phyloP scores from a whole-genome alignment of 2,888 invertebrate species.

The Rutpela maculata region DNA sequence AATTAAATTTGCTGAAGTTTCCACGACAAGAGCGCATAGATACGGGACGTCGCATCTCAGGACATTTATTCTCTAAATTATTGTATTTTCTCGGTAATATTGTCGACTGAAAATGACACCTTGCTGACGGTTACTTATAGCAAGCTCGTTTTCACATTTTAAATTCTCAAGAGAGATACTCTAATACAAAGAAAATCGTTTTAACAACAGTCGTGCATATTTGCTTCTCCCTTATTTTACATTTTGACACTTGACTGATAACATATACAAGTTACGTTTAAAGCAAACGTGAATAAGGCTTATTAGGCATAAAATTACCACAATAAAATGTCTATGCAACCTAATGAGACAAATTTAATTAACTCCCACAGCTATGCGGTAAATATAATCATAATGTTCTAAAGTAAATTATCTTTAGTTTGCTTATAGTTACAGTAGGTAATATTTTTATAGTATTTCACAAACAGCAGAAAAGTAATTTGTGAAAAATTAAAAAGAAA shows the following conservation, averaged over 20 bases:
- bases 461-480: too few species aligned
- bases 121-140: constrained; percentile 36
- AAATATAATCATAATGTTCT: not conserved
- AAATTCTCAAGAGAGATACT: constrained; percentile 16
- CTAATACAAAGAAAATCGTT: constrained; percentile 16
- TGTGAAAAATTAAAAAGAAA: too few species aligned
- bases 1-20: constrained; percentile 54
- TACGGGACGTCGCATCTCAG: constrained; percentile 29
- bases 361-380: not conserved
- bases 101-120: constrained; percentile 39
- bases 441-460: too few species aligned
- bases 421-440: too few species aligned
- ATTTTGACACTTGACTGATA: not conserved
- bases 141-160: not conserved
- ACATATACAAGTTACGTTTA: not conserved
- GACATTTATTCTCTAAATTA: constrained; percentile 42
- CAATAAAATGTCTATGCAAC: too few species aligned
- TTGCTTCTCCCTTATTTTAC: not conserved
- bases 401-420: too few species aligned
- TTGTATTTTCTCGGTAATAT: constrained; percentile 40
- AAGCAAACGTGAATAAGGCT: not conserved
- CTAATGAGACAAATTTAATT: not conserved
- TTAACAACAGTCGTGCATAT: constrained; percentile 6
- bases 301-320: too few species aligned
- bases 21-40: constrained; percentile 37